A percentile compares a stretch with the other conserved stretches of the same genome.
Conservation (phyloP, 2,797 vertebrate species). For the Channallabes apus region DNA sequence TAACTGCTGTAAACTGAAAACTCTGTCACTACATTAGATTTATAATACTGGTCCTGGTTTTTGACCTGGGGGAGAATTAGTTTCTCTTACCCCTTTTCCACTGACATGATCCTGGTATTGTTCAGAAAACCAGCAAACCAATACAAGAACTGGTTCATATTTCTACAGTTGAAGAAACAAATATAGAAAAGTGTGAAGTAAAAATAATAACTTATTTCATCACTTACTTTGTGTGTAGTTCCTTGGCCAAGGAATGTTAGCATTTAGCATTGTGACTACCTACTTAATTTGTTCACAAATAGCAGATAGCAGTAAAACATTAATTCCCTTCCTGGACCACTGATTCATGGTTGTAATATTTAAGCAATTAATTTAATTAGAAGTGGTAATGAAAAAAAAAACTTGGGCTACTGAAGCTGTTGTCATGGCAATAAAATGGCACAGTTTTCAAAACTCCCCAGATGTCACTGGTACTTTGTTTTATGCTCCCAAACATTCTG, state of each 20-base stretch:
- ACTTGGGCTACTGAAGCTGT: background rate
- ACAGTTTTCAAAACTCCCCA: background rate
- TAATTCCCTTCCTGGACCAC: background rate
- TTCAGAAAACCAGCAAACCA: background rate
- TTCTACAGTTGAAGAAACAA: background rate
- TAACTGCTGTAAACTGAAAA: conserved; percentile 20
- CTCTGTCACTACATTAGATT: background rate
- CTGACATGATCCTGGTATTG: background rate
- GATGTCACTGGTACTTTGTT: background rate
- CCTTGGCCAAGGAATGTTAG: background rate
- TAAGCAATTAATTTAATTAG: conserved; percentile 7
- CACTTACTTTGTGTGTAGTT: background rate
- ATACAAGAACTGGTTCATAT: background rate
- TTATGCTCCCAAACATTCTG: background rate
- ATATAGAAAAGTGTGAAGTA: background rate
- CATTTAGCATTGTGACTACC: background rate
- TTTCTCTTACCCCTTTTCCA: background rate
- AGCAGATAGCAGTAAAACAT: background rate
- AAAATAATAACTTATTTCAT: background rate
- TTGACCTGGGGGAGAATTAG: background rate
- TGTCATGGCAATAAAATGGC: background rate
- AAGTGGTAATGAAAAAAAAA: background rate
- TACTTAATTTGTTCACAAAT: background rate
- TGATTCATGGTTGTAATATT: conserved; percentile 14
- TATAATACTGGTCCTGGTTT: conserved; percentile 1